These are phyloP conservation scores for Lagria hirta DNA, from an alignment of 2,888 invertebrate genomes.

Conservation along the genomic window DNA sequence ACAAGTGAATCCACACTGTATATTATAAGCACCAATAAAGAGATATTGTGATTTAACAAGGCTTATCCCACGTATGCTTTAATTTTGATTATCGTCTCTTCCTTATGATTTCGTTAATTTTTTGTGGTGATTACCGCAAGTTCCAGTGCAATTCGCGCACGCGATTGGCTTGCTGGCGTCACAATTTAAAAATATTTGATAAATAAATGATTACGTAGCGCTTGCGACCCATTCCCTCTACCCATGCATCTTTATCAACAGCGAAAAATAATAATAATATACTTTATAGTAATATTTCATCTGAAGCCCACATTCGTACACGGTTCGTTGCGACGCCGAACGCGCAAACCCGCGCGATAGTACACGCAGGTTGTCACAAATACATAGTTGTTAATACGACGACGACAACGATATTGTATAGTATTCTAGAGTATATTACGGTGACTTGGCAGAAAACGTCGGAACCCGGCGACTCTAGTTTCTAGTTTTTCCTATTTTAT, in stretches of 20 bases:
- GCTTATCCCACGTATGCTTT: no score
- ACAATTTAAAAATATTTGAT: no score
- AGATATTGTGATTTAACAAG: no score
- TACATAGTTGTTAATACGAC: conserved; percentile 9
- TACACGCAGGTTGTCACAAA: conserved; percentile 12
- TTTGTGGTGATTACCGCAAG: no score
- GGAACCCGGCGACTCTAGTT: conserved; percentile 28
- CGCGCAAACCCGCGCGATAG: conserved; percentile 2
- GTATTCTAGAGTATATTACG: conserved; percentile 18
- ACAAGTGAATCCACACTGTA: no score
- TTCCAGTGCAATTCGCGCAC: no score
- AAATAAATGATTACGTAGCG: no score
- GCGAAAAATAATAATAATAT: no score
- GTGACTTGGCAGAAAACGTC: conserved; percentile 42
- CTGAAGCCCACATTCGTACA: conserved; percentile 8
- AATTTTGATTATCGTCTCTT: no score
- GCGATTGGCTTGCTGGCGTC: conserved; percentile 4
- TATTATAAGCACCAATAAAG: no score
- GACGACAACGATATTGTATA: conserved; percentile 24
- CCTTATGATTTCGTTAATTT: no score
- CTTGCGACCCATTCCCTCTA: conserved; percentile 7
- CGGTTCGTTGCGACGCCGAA: conserved; percentile 9
- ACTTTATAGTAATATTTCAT: conserved; percentile 1
- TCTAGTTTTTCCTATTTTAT: no score
- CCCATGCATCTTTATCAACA: conserved; percentile 6